Conservation (phyloP, 2,113 vertebrate genomes). For the Entomyzon cyanotis region DNA sequence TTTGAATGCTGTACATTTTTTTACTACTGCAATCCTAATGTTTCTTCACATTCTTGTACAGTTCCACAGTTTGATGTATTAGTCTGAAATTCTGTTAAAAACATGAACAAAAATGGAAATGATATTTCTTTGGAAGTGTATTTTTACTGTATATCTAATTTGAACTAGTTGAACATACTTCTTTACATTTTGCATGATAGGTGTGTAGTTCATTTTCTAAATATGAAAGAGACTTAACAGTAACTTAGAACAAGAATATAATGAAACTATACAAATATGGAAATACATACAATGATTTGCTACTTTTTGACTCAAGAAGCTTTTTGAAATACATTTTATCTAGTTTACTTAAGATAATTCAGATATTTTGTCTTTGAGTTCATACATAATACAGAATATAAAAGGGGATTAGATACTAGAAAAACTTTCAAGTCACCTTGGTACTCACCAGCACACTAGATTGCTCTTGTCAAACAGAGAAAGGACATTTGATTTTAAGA, state of each 20-base stretch:
- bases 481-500: background rate
- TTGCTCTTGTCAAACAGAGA: background rate
- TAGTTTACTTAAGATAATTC: conserved; percentile 51
- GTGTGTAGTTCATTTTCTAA: conserved; percentile 70
- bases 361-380: conserved; percentile 48
- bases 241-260: conserved; percentile 65
- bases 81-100: conserved; percentile 77
- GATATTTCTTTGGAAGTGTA: conserved; percentile 71
- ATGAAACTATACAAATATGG: conserved; percentile 67
- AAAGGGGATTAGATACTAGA: background rate
- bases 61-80: conserved; percentile 76
- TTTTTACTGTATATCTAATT: conserved; percentile 70
- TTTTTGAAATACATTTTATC: conserved; percentile 64
- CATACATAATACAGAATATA: background rate
- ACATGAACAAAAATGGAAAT: conserved; percentile 77
- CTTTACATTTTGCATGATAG: conserved; percentile 71
- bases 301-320: conserved; percentile 67
- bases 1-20: conserved; percentile 77
- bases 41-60: conserved; percentile 76
- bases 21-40: conserved; percentile 72
- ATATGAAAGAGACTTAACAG: conserved; percentile 60
- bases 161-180: conserved; percentile 66
- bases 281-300: conserved; percentile 70
- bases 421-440: background rate
- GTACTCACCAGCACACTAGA: background rate